phyloP scores from a whole-genome alignment of 2,797 vertebrate genomes.

The Enteromius radiatus region DNA sequence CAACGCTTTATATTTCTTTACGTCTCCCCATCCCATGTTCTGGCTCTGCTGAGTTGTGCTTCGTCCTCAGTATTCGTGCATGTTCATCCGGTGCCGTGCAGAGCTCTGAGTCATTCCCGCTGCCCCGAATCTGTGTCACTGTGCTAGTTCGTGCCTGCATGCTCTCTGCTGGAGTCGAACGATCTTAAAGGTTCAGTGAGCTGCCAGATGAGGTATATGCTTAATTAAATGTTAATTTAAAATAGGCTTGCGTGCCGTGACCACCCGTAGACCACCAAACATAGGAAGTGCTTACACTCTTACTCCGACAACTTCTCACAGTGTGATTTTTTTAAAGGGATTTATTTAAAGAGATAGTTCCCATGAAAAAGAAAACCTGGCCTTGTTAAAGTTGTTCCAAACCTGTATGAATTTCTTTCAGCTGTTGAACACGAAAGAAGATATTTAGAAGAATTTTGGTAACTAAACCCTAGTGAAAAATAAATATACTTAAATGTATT shows the following conservation, averaged over 20 bases:
- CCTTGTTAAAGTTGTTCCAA: not conserved
- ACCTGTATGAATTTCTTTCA: not conserved
- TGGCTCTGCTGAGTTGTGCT: constrained; percentile 42
- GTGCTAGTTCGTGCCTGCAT: constrained; percentile 70
- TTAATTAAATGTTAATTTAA: constrained; percentile 79
- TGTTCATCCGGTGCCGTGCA: constrained; percentile 41
- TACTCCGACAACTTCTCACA: not conserved
- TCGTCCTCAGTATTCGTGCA: constrained; percentile 48
- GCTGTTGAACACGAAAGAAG: not conserved
- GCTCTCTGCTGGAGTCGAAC: constrained; percentile 57
- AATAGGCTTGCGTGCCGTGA: constrained; percentile 63
- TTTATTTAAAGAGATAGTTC: not conserved
- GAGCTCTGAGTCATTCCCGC: constrained; percentile 47
- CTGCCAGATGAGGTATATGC: constrained; percentile 75
- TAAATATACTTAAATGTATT: too few species aligned
- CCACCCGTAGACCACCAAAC: constrained; percentile 23
- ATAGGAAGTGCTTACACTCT: not conserved
- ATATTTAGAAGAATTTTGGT: not conserved
- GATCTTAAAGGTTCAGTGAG: constrained; percentile 67
- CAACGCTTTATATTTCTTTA: constrained; percentile 14
- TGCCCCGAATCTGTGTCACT: constrained; percentile 75
- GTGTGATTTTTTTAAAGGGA: not conserved
- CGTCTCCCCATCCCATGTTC: constrained; percentile 32
- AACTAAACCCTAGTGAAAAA: not conserved
- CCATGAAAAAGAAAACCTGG: not conserved